These are phyloP conservation scores for Turnix velox DNA, from an alignment of 2,113 vertebrate species.

Conservation along the genomic window DNA sequence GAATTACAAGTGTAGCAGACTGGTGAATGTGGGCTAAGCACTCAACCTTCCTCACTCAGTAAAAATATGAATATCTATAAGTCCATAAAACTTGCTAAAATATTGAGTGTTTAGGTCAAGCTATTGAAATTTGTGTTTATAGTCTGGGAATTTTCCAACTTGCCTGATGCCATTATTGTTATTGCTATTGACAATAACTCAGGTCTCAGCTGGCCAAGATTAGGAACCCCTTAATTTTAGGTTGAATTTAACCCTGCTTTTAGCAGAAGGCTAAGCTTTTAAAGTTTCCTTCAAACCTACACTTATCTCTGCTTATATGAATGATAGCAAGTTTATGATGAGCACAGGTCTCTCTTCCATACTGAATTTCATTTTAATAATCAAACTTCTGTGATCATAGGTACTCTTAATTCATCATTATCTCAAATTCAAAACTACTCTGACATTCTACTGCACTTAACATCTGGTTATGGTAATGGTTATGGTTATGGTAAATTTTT, in stretches of 20 bases:
- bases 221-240: background rate
- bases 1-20: background rate
- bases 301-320: background rate
- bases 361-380: background rate
- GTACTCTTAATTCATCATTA: background rate
- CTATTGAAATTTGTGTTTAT: background rate
- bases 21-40: background rate
- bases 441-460: background rate
- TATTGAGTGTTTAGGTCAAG: background rate
- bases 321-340: background rate
- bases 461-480: too few species aligned
- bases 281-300: background rate
- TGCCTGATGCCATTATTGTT: background rate
- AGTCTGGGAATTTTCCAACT: background rate
- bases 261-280: background rate
- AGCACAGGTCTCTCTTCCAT: background rate
- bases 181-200: background rate
- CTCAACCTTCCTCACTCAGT: background rate
- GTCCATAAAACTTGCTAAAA: background rate
- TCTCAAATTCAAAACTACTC: background rate
- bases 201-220: background rate
- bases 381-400: background rate
- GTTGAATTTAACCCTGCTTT: background rate
- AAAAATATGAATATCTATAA: background rate
- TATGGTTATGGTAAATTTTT: too few species aligned